Evolutionary conservation across 2,113 vertebrate genomes (phyloP), one percentile per base, ranked within the genome.

Genomic region (Elachura formosa): DNA sequence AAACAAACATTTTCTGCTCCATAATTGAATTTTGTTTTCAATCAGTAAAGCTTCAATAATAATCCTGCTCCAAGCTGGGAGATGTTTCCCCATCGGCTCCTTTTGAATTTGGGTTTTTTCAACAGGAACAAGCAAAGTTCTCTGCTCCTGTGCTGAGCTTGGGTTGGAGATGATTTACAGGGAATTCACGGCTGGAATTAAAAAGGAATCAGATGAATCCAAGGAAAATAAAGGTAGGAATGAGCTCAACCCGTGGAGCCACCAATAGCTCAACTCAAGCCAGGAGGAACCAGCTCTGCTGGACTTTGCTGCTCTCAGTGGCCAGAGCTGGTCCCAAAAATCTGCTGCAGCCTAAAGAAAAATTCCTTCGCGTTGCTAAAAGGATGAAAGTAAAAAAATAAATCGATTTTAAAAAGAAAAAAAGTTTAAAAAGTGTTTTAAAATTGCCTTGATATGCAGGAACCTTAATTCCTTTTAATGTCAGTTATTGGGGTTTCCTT

Each of bases 171-270:
- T 56, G 87, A 73, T 83, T 69, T 46, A 61, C 55, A 76, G 68
- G 58, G 68, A 59, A 82, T 63, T 41, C 62, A 67, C 13, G 24
- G 29, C 67, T 87, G 74, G 43, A 59, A 58, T 76, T 18, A 49
- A 73, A 23, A 67, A 66, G 80, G 54, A 45, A 68, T 25, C 40
- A 40, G 48, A 9, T 3, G 29, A 72, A 51, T 82, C 96, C 96
- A 96, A 97, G 80, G 86, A 71, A 96, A 97, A 96, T 72, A 96
- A 86, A 91, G 84, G 79, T 89, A 63, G 90, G 46, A 64, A 72
- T 96, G 95, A 97, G 31, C 93, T 97, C 97, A 96, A 34, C 75
- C 38, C 68, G 14, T 52, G 82, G 80, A 95, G 96, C 90, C 96
- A 81, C 56, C 12, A 29, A 31, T 5, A 90, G 87, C 91, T 96